Percentiles rank a stretch among this genome's conserved stretches.
Conservation (phyloP, 2,797 vertebrate species). For the Pipistrellus kuhlii region DNA sequence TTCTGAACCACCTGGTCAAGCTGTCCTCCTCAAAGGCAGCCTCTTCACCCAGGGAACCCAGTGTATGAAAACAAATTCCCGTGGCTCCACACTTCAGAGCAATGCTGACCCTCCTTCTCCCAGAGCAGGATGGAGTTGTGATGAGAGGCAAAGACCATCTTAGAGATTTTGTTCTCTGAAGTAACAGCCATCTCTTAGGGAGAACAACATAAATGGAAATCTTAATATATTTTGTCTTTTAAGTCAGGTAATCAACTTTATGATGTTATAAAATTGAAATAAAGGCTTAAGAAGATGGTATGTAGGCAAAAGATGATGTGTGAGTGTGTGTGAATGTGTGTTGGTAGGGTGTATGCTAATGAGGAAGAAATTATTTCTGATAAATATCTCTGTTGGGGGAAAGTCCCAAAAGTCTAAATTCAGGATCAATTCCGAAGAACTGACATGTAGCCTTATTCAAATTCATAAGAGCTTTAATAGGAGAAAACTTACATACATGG, state of each 20-base stretch:
- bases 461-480: no score
- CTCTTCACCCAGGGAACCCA: not conserved
- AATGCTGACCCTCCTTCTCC: no score
- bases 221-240: slow-evolving; percentile 36
- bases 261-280: slow-evolving; percentile 77
- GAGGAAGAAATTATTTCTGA: slow-evolving; percentile 74
- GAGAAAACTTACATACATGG: no score
- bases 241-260: slow-evolving; percentile 71
- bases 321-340: not conserved
- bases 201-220: slow-evolving; percentile 39
- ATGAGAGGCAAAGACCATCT: not conserved
- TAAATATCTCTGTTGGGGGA: slow-evolving; percentile 18
- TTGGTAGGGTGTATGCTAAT: slow-evolving; percentile 67
- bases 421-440: no score
- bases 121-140: not conserved
- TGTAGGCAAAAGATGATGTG: not conserved
- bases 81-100: not conserved
- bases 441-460: no score
- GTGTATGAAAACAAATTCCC: not conserved
- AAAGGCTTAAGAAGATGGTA: slow-evolving; percentile 66
- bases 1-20: not conserved
- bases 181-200: not conserved
- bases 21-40: not conserved
- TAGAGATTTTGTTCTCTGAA: not conserved
- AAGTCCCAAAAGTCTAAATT: no score